phyloP scores from a whole-genome alignment of 2,888 invertebrate genomes.

The Elysia crispata region DNA sequence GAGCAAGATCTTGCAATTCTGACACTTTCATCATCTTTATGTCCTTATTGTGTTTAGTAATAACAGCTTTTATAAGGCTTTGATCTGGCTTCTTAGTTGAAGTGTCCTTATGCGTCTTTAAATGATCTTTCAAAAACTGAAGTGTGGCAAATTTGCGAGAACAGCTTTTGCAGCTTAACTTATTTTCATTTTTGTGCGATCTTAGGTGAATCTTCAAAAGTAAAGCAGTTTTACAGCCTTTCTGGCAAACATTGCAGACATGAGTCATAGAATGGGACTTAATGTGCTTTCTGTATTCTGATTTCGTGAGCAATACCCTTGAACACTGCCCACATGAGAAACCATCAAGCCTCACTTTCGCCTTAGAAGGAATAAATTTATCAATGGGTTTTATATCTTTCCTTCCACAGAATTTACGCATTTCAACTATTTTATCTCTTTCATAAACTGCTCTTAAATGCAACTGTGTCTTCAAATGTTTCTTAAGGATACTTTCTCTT shows the following conservation, averaged over 20 bases:
- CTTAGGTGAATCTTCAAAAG: constrained; percentile 40
- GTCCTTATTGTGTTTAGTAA: constrained; percentile 38
- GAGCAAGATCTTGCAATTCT: neutral
- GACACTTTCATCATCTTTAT: constrained; percentile 5
- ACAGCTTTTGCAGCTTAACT: constrained; percentile 40
- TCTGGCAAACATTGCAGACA: constrained; percentile 39
- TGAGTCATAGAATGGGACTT: constrained; percentile 29
- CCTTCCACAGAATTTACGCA: neutral
- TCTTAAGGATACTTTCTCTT: constrained; percentile 39
- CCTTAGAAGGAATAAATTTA: constrained; percentile 5
- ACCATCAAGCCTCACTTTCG: constrained; percentile 11
- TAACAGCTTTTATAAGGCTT: constrained; percentile 14
- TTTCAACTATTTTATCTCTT: neutral
- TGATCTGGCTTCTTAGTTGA: neutral
- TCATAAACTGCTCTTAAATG: constrained; percentile 29
- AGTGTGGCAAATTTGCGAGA: constrained; percentile 38
- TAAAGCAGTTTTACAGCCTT: constrained; percentile 35
- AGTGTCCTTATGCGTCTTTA: constrained; percentile 21
- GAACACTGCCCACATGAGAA: constrained; percentile 34
- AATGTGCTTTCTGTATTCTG: constrained; percentile 34
- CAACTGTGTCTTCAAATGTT: constrained; percentile 37
- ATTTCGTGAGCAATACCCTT: constrained; percentile 24
- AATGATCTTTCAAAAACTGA: constrained; percentile 31
- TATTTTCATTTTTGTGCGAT: constrained; percentile 15
- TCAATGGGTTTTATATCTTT: neutral